These are phyloP conservation scores for Carterocephalus palaemon DNA, from an alignment of 2,888 invertebrate species.

Conservation along the genomic window DNA sequence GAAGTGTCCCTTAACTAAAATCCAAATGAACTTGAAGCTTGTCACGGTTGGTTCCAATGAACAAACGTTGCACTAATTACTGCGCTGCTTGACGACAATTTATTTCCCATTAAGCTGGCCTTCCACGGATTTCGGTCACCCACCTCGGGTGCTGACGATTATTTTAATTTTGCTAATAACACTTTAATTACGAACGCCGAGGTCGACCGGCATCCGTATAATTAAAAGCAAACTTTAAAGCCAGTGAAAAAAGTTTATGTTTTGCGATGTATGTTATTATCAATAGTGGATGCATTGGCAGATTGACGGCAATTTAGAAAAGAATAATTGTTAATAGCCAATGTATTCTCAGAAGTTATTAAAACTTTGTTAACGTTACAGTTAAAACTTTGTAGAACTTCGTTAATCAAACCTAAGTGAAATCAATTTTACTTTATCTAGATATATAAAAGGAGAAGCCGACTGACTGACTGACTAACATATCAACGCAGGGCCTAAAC, in stretches of 20 bases:
- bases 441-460: too few species aligned
- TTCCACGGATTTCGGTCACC: slow-evolving; percentile 67
- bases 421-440: too few species aligned
- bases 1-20: slow-evolving; percentile 45
- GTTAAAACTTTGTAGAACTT: too few species aligned
- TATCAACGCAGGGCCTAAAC: too few species aligned
- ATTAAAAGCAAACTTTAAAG: slow-evolving; percentile 18
- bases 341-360: too few species aligned
- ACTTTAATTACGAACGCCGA: slow-evolving; percentile 65
- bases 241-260: slow-evolving; percentile 14
- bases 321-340: too few species aligned
- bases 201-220: slow-evolving; percentile 21
- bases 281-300: slow-evolving; percentile 6
- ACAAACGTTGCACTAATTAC: slow-evolving; percentile 65
- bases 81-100: slow-evolving; percentile 67
- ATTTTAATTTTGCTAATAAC: slow-evolving; percentile 77
- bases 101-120: slow-evolving; percentile 74
- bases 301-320: too few species aligned
- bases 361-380: too few species aligned
- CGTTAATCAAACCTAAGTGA: too few species aligned
- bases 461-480: too few species aligned
- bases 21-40: slow-evolving; percentile 46
- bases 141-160: slow-evolving; percentile 59
- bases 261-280: slow-evolving; percentile 11
- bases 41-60: slow-evolving; percentile 69